These are phyloP conservation scores for Saturnia pavonia DNA, from an alignment of 2,888 invertebrate species.

Conservation along the genomic window DNA sequence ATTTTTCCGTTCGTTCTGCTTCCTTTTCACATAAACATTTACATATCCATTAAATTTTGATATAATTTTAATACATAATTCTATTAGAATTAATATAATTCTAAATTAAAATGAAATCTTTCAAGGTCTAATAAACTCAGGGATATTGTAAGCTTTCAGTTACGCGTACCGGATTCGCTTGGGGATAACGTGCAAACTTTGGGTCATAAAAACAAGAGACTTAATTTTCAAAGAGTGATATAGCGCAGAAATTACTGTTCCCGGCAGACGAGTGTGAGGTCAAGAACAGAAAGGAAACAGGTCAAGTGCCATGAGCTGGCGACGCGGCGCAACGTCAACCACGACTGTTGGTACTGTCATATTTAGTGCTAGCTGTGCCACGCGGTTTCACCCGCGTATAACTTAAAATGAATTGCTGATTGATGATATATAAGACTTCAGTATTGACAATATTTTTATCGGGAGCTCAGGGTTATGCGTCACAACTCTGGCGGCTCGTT, in stretches of 20 bases:
- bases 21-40: too few relatives aligned
- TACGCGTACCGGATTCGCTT: neutral
- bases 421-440: too few relatives aligned
- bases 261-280: neutral
- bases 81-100: neutral
- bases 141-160: neutral
- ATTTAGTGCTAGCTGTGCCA: neutral
- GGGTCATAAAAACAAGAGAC: slow-evolving; percentile 10
- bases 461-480: too few relatives aligned
- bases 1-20: too few relatives aligned
- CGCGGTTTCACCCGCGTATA: too few relatives aligned
- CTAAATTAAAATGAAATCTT: neutral
- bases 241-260: neutral
- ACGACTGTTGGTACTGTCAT: neutral
- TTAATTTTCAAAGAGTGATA: slow-evolving; percentile 1
- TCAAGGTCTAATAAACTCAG: neutral
- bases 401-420: too few relatives aligned
- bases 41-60: too few relatives aligned
- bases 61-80: neutral
- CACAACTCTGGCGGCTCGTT: too few relatives aligned
- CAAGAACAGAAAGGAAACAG: slow-evolving; percentile 7
- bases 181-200: slow-evolving; percentile 1
- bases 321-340: neutral
- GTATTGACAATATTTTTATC: too few relatives aligned
- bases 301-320: slow-evolving; percentile 2